Evolutionary conservation across 2,797 vertebrate species (phyloP), one percentile per base, ranked within the genome.

Genomic region (Ataeniobius toweri): DNA sequence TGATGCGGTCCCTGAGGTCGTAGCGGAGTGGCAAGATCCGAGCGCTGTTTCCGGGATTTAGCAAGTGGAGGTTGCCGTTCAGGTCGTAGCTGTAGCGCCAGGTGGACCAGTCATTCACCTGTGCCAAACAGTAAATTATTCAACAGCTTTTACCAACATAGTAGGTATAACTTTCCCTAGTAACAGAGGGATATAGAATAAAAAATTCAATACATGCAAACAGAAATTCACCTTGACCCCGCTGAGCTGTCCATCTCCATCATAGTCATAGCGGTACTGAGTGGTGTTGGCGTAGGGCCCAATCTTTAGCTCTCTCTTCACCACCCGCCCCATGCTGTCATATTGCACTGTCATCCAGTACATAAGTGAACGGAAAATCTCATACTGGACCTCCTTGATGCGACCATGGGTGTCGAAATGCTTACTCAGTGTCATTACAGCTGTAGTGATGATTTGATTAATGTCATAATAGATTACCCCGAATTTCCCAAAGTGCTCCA

Each of bases 321-420:
- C 97, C 76, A 99, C 98, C 20, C 98, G 95, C 3, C 98, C 98
- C 98, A 99, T 99, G 92, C 97, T 99, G 94, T 99, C 98, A 0
- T 99, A 99, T 76, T 99, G 98, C 76, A 99, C 98, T 0, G 98
- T 99, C 98, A 99, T 99, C 98, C 98, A 99, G 94, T 99, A 99
- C 98, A 99, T 99, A 12, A 99, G 97, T 0, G 98, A 99, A 13
- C 98, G 94, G 92, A 99, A 99, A 94, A 99, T 99, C 94, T 99
- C 98, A 0, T 99, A 99, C 73, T 99, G 98, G 68, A 99, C 98
- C 87, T 99, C 98, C 91, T 99, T 99, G 94, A 99, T 98, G 78
- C 98, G 97, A 1, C 98, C 98, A 0, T 99, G 98, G 28, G 98
- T 99, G 89, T 99, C 98, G 4, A 99, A 99, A 91, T 99, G 98